Evolutionary conservation across 2,888 invertebrate genomes (phyloP).

Genomic region (Dendrolimus houi): DNA sequence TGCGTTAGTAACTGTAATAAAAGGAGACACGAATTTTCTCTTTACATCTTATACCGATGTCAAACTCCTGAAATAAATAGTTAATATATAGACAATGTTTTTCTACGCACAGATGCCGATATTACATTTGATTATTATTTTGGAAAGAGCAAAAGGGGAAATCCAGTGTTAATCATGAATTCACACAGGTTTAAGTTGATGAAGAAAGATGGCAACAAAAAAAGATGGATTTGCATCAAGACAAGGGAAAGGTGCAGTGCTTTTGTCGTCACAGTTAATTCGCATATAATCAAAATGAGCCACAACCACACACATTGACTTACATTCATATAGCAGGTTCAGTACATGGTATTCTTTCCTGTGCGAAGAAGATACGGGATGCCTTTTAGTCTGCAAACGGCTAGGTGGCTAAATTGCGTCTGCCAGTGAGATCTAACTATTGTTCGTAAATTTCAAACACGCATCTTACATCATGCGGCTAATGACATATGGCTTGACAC

Average conservation of each 20-base stretch:
- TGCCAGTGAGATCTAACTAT: too few species aligned
- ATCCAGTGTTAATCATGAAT: constrained; percentile 28
- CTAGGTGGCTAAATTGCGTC: too few species aligned
- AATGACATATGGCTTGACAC: too few species aligned
- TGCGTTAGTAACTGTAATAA: too few species aligned
- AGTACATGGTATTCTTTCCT: too few species aligned
- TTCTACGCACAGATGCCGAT: constrained; percentile 19
- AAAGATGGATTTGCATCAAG: constrained; percentile 38
- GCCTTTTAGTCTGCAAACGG: too few species aligned
- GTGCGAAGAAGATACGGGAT: too few species aligned
- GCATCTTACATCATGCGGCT: too few species aligned
- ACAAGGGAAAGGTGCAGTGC: constrained; percentile 30
- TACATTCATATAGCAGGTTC: not conserved
- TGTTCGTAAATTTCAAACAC: too few species aligned
- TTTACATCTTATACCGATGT: too few species aligned
- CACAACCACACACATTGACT: constrained; percentile 25
- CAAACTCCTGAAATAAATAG: too few species aligned
- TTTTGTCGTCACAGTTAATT: constrained; percentile 27
- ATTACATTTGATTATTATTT: constrained; percentile 26
- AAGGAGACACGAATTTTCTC: too few species aligned
- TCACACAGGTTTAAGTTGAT: constrained; percentile 29
- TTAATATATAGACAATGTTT: not conserved
- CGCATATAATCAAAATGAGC: constrained; percentile 23
- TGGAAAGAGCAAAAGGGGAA: constrained; percentile 29
- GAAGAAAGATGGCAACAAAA: constrained; percentile 17